phyloP scores from a whole-genome alignment of 2,888 invertebrate genomes.

The Pelosia muscerda region DNA sequence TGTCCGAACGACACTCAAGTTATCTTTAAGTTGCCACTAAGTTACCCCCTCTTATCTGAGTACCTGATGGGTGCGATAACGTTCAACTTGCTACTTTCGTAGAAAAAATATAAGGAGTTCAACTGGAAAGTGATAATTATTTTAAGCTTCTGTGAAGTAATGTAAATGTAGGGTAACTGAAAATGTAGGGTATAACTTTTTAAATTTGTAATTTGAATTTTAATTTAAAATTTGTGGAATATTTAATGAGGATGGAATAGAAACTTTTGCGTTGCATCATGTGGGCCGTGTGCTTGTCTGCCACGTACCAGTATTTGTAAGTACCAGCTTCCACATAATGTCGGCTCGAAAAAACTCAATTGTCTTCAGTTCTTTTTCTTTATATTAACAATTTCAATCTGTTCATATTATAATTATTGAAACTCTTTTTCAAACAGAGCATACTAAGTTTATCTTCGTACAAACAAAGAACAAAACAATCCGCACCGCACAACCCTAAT shows the following conservation, averaged over 20 bases:
- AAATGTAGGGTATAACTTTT: neutral
- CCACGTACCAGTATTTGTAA: too few relatives aligned
- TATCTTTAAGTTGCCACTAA: conserved; percentile 47
- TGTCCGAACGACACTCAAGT: conserved; percentile 31
- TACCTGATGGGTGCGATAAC: conserved; percentile 41
- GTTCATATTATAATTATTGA: too few relatives aligned
- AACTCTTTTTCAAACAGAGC: neutral
- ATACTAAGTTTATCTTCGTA: conserved; percentile 18
- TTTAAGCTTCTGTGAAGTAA: conserved; percentile 2
- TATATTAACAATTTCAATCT: too few relatives aligned
- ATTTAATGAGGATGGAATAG: too few relatives aligned
- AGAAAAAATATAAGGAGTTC: conserved; percentile 22
- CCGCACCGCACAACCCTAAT: conserved; percentile 35
- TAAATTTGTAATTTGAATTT: too few relatives aligned
- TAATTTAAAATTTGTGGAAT: neutral
- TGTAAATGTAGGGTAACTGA: neutral
- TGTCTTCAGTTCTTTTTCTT: neutral
- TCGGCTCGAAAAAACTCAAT: neutral
- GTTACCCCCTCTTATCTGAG: conserved; percentile 46
- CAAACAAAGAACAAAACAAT: conserved; percentile 35
- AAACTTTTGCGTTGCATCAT: too few relatives aligned
- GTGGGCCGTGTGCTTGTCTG: too few relatives aligned
- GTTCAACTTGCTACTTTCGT: conserved; percentile 29
- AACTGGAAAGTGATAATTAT: conserved; percentile 29
- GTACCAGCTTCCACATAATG: neutral